Percentiles rank a stretch among this genome's conserved stretches.
These are phyloP conservation scores for Iphiclides podalirius DNA, from an alignment of 2,888 invertebrate species.

Conservation along the genomic window DNA sequence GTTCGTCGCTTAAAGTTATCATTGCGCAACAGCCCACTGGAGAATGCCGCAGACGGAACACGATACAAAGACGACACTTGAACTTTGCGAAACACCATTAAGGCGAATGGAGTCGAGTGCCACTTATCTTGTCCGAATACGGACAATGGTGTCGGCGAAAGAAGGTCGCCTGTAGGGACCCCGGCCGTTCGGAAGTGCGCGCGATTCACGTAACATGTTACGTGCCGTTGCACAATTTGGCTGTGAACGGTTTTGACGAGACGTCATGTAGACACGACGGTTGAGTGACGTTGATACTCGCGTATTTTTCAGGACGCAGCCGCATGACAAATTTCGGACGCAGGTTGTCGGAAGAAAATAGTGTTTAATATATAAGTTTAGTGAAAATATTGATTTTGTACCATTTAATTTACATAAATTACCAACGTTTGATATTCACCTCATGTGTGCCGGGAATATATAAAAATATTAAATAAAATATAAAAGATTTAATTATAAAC, in stretches of 20 bases:
- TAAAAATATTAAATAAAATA: too few relatives aligned
- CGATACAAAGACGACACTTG: conserved; percentile 18
- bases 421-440: too few relatives aligned
- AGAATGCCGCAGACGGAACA: conserved; percentile 6
- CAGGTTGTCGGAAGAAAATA: too few relatives aligned
- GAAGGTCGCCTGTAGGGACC: conserved; percentile 30
- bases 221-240: conserved; percentile 24
- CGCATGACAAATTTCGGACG: too few relatives aligned
- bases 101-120: conserved; percentile 29
- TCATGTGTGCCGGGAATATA: too few relatives aligned
- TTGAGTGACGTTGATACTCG: conserved; percentile 9
- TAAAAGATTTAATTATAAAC: too few relatives aligned
- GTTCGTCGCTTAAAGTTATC: too few relatives aligned
- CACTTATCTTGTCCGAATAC: conserved; percentile 27
- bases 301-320: too few relatives aligned
- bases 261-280: background rate
- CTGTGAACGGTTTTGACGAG: conserved; percentile 18
- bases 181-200: conserved; percentile 35
- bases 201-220: conserved; percentile 33
- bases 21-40: too few relatives aligned
- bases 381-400: too few relatives aligned
- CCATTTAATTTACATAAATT: too few relatives aligned
- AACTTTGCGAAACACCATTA: conserved; percentile 18
- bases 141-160: conserved; percentile 26
- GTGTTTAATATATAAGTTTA: too few relatives aligned